Evolutionary conservation across 1,140 invertebrate genomes (phyloP), one percentile per base, ranked within the genome.

Genomic region (Colletes latitarsis): DNA sequence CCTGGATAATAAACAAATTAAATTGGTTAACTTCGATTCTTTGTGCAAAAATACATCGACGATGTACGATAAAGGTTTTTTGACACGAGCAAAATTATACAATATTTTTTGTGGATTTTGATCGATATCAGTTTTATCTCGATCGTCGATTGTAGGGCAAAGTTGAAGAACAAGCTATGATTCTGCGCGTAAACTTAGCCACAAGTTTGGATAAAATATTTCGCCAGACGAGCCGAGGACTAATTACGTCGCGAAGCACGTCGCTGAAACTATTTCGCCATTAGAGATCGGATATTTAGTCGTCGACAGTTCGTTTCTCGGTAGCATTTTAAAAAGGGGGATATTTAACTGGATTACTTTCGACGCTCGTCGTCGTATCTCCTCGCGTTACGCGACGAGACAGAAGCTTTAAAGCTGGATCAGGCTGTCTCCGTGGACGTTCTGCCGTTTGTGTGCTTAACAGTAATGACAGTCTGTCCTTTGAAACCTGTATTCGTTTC

Each of bases 381-480:
- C 21, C 39, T 63, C 8, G 68, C 30, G 58, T 30, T 8, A 30
- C 41, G 30, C 14, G 49, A 78, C 46, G 58, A 62, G 19, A 5
- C 14, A 1, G 8, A 46, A 52, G 8, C 55, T 60, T 43, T n/a
- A 77, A 77, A 77, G 66, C 57, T 0, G 46, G 14, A 60, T 60
- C 55, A 21, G 74, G 14, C 41, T 10, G 8, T 60, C 55, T 49
- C 8, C 43, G 55, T 10, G 66, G 66, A 69, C 43, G 21, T 49
- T 77, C n/a, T n/a, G 14, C 39, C 49, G 68, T 72, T 78, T 78
- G 57, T 46, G 12, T 46, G 68, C 49, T 78, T 71, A 78, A 78
- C 46, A 71, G 68, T 78, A 78, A 78, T 78, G 68, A 78, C 76
- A 78, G 68, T 17, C 43, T n/a, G 58, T 55, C 39, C 75, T 70